Evolutionary conservation across 2,797 vertebrate genomes (phyloP), one percentile per base, ranked within the genome.

Genomic region (Xenopus petersii): DNA sequence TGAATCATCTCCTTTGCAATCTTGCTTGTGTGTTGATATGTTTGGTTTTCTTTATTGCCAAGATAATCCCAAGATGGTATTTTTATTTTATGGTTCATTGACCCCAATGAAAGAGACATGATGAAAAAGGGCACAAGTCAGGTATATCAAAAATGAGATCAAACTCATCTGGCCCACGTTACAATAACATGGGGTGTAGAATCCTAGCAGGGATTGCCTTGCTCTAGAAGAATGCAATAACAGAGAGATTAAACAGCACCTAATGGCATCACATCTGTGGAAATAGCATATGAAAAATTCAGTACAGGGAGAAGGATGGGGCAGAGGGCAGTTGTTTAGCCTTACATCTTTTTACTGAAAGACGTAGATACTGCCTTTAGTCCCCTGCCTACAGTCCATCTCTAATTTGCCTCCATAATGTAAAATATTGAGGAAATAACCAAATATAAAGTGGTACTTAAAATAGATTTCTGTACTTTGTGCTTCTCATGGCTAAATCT

Each of bases 241-340:
- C 64, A 71, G 62, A 70, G 13, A 49, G 62, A 76, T 71, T 55
- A 76, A 66, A 71, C 24, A 49, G 47, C 42, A 60, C 24, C 24
- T 46, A 49, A 48, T 12, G 5, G 42, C 59, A 42, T 71, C 17
- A 36, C 17, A 21, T 48, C 58, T 24, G 64, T 15, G 24, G 15
- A 65, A 47, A 47, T 26, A 12, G 6, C n/a, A 24, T 56, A 69
- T 75, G 47, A 68, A 36, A 74, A 63, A 46, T 63, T 63, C 13
- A 15, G 5, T 63, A 63, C 61, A 63, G 61, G 15, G 30, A 36
- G 61, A 33, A 16, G 11, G 49, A 3, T 51, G 49, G 61, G 12
- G 15, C 26, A 63, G 12, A 63, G 13, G 26, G 2, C 61, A 36
- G 7, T 9, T 36, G 24, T 63, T 63, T 63, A 33, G 30, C 12